These are phyloP conservation scores for Ammodytes marinus DNA, from an alignment of 2,113 vertebrate species.

Conservation along the genomic window DNA sequence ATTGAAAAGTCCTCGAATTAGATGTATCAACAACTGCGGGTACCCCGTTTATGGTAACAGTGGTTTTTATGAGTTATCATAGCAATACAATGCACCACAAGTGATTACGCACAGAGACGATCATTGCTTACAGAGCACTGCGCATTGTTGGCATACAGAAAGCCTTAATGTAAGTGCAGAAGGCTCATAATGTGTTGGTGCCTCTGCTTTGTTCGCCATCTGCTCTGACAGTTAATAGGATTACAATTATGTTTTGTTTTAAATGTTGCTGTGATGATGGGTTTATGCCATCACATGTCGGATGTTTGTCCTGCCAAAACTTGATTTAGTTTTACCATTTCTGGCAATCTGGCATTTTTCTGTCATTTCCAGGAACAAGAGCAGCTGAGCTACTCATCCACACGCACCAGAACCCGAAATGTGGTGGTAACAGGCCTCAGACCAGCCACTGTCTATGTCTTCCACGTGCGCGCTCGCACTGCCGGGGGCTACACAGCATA, in stretches of 20 bases:
- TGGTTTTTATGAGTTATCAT: conserved; percentile 11
- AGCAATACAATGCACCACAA: neutral
- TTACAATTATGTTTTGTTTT: conserved; percentile 21
- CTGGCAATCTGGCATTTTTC: conserved; percentile 19
- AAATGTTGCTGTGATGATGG: conserved; percentile 32
- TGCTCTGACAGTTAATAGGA: conserved; percentile 44
- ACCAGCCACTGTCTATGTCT: conserved; percentile 94
- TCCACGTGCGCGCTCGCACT: conserved; percentile 95
- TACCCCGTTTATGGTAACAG: neutral
- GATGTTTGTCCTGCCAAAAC: conserved; percentile 21
- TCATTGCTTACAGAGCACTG: conserved; percentile 29
- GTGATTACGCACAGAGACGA: neutral
- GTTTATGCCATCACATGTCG: conserved; percentile 19
- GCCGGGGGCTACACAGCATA: conserved; percentile 94
- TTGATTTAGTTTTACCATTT: conserved; percentile 28
- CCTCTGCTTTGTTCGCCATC: conserved; percentile 38
- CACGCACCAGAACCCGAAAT: conserved; percentile 92
- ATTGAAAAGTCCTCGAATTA: no score
- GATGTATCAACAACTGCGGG: no score
- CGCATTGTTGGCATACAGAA: conserved; percentile 31
- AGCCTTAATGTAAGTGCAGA: conserved; percentile 23
- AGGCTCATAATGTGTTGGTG: conserved; percentile 22
- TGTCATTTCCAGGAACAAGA: conserved; percentile 89
- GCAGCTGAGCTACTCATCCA: conserved; percentile 97
- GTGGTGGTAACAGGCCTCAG: conserved; percentile 95